These are phyloP conservation scores for Felis chaus DNA, from an alignment of 2,113 vertebrate species.

Conservation along the genomic window DNA sequence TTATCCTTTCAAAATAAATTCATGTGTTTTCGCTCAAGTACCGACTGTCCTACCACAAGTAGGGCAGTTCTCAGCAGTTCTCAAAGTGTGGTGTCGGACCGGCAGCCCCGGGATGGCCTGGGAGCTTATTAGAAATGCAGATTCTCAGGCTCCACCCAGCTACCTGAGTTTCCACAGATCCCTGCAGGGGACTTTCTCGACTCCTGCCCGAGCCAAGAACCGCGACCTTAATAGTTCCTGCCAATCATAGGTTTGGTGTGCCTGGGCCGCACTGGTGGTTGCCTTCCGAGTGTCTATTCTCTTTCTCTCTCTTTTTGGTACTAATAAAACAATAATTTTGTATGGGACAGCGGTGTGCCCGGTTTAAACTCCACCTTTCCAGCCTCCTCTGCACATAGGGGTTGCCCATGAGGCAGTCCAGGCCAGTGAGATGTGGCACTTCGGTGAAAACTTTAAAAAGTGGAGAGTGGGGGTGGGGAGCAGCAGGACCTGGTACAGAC, in stretches of 20 bases:
- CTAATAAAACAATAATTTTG: neutral
- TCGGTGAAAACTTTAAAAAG: neutral
- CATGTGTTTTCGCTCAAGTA: fast-evolving
- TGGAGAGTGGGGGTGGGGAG: neutral
- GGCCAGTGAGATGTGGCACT: neutral
- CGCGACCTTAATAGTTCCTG: neutral
- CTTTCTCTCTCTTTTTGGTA: neutral
- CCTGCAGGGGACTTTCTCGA: no score
- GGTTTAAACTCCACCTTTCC: neutral
- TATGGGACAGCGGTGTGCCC: neutral
- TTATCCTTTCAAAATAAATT: neutral
- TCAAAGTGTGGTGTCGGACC: neutral
- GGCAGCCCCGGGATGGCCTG: neutral
- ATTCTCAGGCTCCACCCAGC: neutral
- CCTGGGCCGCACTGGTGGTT: neutral
- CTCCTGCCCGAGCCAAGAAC: neutral
- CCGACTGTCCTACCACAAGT: fast-evolving
- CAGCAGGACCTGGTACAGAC: neutral
- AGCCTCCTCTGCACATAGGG: neutral
- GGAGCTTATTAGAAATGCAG: neutral
- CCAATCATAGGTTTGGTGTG: neutral
- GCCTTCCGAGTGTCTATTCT: neutral
- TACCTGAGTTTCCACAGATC: neutral
- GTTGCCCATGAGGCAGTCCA: neutral
- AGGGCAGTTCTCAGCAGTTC: neutral